These are phyloP conservation scores for Denticeps clupeoides DNA, from an alignment of 2,797 vertebrate genomes.

Conservation along the genomic window DNA sequence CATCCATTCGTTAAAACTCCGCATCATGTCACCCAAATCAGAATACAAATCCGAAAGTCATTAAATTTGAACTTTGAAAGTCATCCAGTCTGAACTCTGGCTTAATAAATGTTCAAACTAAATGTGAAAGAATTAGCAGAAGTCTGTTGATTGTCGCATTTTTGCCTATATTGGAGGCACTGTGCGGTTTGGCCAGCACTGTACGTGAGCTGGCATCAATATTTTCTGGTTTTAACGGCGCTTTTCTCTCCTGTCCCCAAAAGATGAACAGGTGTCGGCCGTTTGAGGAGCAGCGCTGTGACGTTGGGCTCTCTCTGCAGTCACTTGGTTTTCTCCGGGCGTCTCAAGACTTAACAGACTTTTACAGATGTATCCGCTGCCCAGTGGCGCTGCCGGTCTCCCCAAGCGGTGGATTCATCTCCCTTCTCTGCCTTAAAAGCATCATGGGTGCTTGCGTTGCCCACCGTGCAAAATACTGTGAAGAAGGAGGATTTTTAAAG, in stretches of 20 bases:
- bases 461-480: constrained; percentile 96
- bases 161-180: too few relatives aligned
- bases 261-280: constrained; percentile 94
- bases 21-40: too few relatives aligned
- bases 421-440: constrained; percentile 96
- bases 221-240: background rate
- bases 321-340: too few relatives aligned
- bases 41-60: too few relatives aligned
- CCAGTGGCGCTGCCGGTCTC: constrained; percentile 60
- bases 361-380: constrained; percentile 16
- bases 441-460: constrained; percentile 78
- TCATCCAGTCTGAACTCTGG: too few relatives aligned
- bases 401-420: constrained; percentile 71
- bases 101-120: too few relatives aligned
- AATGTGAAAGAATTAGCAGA: too few relatives aligned
- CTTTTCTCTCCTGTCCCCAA: constrained; percentile 54
- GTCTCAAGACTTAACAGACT: constrained; percentile 43
- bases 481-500: constrained; percentile 54
- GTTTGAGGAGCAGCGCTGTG: constrained; percentile 66
- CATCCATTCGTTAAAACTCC: too few relatives aligned
- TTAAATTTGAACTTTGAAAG: too few relatives aligned
- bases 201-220: background rate
- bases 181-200: too few relatives aligned
- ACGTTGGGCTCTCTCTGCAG: constrained; percentile 45
- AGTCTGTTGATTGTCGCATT: too few relatives aligned